Evolutionary conservation across 2,797 vertebrate species (phyloP), one percentile per base, ranked within the genome.

Genomic region (Enteromius trimaculatus): DNA sequence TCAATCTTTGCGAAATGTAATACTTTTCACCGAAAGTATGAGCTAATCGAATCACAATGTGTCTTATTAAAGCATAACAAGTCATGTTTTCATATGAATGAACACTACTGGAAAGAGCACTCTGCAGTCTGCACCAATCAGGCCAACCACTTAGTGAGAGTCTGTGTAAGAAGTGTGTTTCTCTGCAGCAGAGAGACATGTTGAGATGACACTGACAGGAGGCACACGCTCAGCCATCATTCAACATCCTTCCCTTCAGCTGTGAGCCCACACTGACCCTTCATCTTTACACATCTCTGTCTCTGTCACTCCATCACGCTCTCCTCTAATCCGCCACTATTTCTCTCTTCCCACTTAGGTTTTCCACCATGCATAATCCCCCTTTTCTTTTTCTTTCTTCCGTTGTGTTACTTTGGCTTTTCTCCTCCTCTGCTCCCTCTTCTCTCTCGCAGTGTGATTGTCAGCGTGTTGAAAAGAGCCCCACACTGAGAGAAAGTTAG

Each of bases 151-250:
- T 58, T 29, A 26, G 14, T 42, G 1, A 55, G 34, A 17, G 44
- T 55, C 44, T 68, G 14, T 70, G 65, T 42, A 29, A 51, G 44
- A 34, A 68, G 47, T 42, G 49, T 75, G 17, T 74, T 58, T 82
- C 23, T 58, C 62, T 71, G 68, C 34, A 17, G 51, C 76, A 84
- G 65, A 53, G 26, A 84, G 68, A 79, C 65, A 68, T 26, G 66
- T 80, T 77, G 70, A 77, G 49, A n/a, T 86, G 85, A 86, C 85
- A 86, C 74, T 85, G 80, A 83, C 62, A 75, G 42, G 66, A 80
- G 71, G 64, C 58, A 62, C 82, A 84, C 65, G 51, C 51, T 83
- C 82, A 79, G 49, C 47, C 60, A 62, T 78, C 72, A 86, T 53
- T 82, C 79, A 77, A 37, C 69, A 64, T 66, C 51, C 75, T 79